Base-by-base conservation (phyloP, 1,140 invertebrate species). In the Vanessa atalanta region DNA sequence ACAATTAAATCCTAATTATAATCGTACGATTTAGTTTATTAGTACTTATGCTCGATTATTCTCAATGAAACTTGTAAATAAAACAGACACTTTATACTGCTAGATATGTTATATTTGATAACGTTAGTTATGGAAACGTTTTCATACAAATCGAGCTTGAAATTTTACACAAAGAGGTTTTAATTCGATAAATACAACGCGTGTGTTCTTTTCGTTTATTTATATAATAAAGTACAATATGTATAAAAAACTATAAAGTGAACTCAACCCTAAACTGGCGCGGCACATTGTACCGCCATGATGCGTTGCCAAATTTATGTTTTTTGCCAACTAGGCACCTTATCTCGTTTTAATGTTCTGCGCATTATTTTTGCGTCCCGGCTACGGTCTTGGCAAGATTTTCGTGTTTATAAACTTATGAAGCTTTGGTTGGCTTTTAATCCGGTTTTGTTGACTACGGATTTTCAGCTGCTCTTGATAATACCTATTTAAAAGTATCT, bases 271-370 rank as follows among this genome's bases (percentile, higher is more conserved):
- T 72, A 57, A 72, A 72, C 50, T 50, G 74, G 77, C 76, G 70
- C 65, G 57, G 70, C 65, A 53, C 72, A 75, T 51, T 48, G 51
- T 20, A 23, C 31, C 31, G 57, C 65, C 47, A 47, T 55, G 50
- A 69, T 64, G 76, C 79, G 75, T 79, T 79, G 78, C 79, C 78
- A 84, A 83, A 85, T 85, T 87, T 85, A 85, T 85, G 83, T 84
- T 86, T 86, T 84, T 86, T 82, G 81, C 83, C 79, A 79, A 83
- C 79, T 76, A 80, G 73, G 70, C 72, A 70, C 65, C 75, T 82
- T 85, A 84, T 86, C 73, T 75, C 78, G 71, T 70, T 79, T 83
- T 82, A 86, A 82, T 84, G 83, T 72, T 64, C 65, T 43, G 48
- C 53, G 64, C 70, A 66, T 76, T 81, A 83, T 83, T 86, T 84